Base-by-base conservation (phyloP, 2,888 invertebrate genomes). In the Tetrapedia diversipes region DNA sequence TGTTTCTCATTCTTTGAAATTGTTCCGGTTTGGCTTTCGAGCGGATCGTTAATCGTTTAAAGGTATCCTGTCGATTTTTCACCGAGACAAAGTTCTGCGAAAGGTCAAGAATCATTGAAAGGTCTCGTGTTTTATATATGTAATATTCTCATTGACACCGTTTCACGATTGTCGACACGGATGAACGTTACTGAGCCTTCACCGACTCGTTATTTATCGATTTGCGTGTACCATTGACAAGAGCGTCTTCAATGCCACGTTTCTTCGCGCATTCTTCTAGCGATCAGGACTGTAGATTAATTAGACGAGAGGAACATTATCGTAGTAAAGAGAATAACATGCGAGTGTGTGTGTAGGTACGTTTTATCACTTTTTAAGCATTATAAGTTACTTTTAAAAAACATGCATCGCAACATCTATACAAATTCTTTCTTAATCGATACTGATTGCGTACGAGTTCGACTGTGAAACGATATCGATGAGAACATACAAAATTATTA, bases 361-460 rank as follows among this genome's bases (percentile, higher is more conserved):
- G 10, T 45, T 1, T 10, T 24, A 24, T 45, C 45, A 6, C 2
- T 43, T 45, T 22, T 22, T 22, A 45, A 45, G 45, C 19, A n/a
- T 51, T 51, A 29, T 34, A 53, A 53, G 34, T 34, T 53, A 53
- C 3, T 4, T n/a, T 34, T 32, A 11, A 34, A 53, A 53, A 53
- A 19, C 8, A n/a, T 24, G n/a, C 49, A 24, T 45, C 22, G 22
- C 49, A 6, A 51, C 32, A n/a, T 29, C 27, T 29, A 6, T 27
- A n/a, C 14, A 16, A 29, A 16, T 4, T 3, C 6, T 27, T 27
- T 14, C 32, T 16, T 16, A 16, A 34, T 34, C 4, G 34, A 53
- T 19, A 10, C 19, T 3, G 8, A 11, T 19, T 43, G 16, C 11
- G 8, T 41, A 19, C 1, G 7, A 19, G 3, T 43, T 11, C 1